A percentile compares a stretch with the other conserved stretches of the same genome.
phyloP scores from a whole-genome alignment of 2,797 vertebrate species.

The Onychomys torridus region DNA sequence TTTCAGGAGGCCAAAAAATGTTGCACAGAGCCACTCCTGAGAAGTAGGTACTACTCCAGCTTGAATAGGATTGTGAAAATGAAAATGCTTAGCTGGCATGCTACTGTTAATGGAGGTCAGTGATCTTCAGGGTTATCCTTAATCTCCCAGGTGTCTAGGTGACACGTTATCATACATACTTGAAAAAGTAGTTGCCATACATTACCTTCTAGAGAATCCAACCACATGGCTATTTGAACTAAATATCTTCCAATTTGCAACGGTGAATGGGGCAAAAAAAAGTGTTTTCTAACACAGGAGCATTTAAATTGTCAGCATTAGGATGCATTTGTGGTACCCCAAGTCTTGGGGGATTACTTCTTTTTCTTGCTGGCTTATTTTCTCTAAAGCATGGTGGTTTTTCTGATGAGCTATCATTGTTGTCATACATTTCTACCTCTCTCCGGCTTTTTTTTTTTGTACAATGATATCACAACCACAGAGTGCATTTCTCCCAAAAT shows the following conservation, averaged over 20 bases:
- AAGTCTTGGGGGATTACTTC: not conserved
- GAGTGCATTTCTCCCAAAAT: slow-evolving; percentile 74
- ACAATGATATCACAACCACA: slow-evolving; percentile 47
- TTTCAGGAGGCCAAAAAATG: no score
- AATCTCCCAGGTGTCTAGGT: no score
- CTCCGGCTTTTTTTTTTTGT: slow-evolving; percentile 9
- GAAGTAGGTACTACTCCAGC: no score
- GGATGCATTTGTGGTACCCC: not conserved
- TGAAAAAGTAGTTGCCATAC: no score
- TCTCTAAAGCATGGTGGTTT: not conserved
- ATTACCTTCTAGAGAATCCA: no score
- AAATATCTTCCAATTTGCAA: slow-evolving; percentile 72
- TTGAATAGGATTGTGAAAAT: no score
- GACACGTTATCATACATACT: no score
- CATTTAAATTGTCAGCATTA: not conserved
- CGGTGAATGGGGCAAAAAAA: slow-evolving; percentile 45
- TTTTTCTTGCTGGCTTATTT: slow-evolving; percentile 28
- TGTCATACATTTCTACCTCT: not conserved
- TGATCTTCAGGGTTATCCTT: no score
- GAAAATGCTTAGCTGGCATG: no score
- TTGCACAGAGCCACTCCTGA: no score
- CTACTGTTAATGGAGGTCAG: no score
- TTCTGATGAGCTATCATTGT: not conserved
- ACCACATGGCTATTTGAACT: no score
- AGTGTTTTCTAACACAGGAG: slow-evolving; percentile 23